Base-by-base conservation (phyloP, 2,888 invertebrate genomes). In the Conistra vaccinii region DNA sequence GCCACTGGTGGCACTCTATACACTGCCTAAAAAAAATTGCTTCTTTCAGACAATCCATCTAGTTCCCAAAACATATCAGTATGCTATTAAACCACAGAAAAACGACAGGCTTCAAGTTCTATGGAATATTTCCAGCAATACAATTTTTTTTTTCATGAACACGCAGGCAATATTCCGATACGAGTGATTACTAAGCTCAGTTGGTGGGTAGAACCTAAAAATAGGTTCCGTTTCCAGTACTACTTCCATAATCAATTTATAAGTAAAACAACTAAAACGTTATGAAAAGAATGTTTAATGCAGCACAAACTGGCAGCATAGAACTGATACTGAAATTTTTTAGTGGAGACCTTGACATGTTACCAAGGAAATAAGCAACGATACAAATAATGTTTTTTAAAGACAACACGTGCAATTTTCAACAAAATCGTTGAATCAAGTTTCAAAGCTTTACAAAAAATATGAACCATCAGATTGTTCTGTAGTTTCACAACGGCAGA, bases 401-500 rank as follows among this genome's bases (percentile, higher is more conserved):
- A 63, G 7, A 4, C 0, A 32, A 48, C 35, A 26, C 23, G 29
- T 5, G 7, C 3, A 32, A 29, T 17, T 29, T 65, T 48, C 14
- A n/a, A 0, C 2, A 42, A 60, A 58, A 48, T 45, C 5, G 6
- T 65, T 23, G 9, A n/a, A n/a, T n/a, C n/a, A n/a, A n/a, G n/a
- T n/a, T n/a, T n/a, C n/a, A n/a, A n/a, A n/a, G n/a, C n/a, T n/a
- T n/a, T n/a, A n/a, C n/a, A n/a, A n/a, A n/a, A n/a, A n/a, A n/a
- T n/a, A n/a, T n/a, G n/a, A n/a, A n/a, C n/a, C n/a, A n/a, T n/a
- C n/a, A n/a, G n/a, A 55, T 45, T 29, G 4, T n/a, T n/a, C n/a
- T 57, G 10, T 68, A 76, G 74, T 74, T 61, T 42, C 60, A 32
- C 32, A 69, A 70, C 72, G 60, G 29, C 78, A 78, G 67, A 81